Evolutionary conservation across 2,888 invertebrate species (phyloP).

Genomic region (Limnephilus rhombicus): DNA sequence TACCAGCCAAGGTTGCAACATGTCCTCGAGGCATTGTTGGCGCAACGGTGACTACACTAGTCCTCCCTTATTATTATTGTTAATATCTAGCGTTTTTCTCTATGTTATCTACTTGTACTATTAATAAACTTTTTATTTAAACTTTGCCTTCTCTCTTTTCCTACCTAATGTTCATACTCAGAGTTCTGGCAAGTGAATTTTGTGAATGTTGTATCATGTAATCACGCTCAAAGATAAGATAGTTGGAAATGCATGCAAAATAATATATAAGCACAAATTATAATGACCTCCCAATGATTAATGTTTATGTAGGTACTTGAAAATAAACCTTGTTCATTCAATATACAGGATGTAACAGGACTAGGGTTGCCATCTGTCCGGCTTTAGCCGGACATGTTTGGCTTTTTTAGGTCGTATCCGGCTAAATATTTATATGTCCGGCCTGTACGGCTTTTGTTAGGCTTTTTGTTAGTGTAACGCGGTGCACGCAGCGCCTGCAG

Average conservation of each 20-base stretch:
- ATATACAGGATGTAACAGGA: too few relatives aligned
- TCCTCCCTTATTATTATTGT: neutral
- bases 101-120: slow-evolving; percentile 1
- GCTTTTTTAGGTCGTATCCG: too few relatives aligned
- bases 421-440: too few relatives aligned
- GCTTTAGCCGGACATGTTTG: too few relatives aligned
- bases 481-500: too few relatives aligned
- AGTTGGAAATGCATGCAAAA: neutral
- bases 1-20: slow-evolving; percentile 1
- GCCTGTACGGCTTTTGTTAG: too few relatives aligned
- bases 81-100: neutral
- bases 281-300: neutral
- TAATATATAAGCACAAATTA: neutral
- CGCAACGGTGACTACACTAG: neutral
- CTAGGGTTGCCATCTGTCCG: too few relatives aligned
- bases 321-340: neutral
- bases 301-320: neutral
- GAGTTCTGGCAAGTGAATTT: neutral
- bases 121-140: slow-evolving; percentile 21
- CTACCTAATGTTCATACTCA: neutral
- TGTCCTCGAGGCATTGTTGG: neutral
- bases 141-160: neutral
- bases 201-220: neutral
- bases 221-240: neutral
- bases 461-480: too few relatives aligned